Percentiles rank a stretch among this genome's conserved stretches.
phyloP scores from a whole-genome alignment of 2,113 vertebrate species.

The Seriola aureovittata region DNA sequence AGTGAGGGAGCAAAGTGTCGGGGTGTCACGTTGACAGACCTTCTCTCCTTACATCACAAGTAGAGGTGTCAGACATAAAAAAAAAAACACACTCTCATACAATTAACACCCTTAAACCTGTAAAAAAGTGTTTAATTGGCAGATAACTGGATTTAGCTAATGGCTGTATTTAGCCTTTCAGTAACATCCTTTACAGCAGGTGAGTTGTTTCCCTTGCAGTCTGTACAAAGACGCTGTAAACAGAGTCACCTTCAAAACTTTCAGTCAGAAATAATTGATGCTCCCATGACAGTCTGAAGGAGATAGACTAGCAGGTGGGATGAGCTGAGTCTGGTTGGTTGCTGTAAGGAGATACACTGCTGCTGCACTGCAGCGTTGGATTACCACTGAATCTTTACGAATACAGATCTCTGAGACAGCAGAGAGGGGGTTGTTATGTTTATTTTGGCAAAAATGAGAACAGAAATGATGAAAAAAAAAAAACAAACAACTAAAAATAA shows the following conservation, averaged over 20 bases:
- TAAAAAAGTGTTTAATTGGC: neutral
- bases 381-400: slow-evolving; percentile 47
- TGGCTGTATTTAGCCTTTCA: too few relatives aligned
- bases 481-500: neutral
- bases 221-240: slow-evolving; percentile 28
- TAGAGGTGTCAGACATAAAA: neutral
- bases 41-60: neutral
- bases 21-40: neutral
- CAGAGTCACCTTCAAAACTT: slow-evolving; percentile 40
- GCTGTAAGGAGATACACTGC: slow-evolving; percentile 65
- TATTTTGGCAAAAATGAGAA: neutral
- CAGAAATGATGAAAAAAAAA: too few relatives aligned
- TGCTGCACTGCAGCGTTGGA: slow-evolving; percentile 31
- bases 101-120: neutral
- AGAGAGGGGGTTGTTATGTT: neutral
- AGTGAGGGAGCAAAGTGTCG: neutral
- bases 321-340: slow-evolving; percentile 33
- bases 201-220: neutral
- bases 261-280: slow-evolving; percentile 73
- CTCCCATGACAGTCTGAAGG: slow-evolving; percentile 38
- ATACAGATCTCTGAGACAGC: neutral
- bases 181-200: neutral
- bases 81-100: too few relatives aligned
- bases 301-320: slow-evolving; percentile 37
- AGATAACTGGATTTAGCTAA: neutral